Conservation (phyloP, 1,140 invertebrate species). For the Cyphomyrmex costatus region DNA sequence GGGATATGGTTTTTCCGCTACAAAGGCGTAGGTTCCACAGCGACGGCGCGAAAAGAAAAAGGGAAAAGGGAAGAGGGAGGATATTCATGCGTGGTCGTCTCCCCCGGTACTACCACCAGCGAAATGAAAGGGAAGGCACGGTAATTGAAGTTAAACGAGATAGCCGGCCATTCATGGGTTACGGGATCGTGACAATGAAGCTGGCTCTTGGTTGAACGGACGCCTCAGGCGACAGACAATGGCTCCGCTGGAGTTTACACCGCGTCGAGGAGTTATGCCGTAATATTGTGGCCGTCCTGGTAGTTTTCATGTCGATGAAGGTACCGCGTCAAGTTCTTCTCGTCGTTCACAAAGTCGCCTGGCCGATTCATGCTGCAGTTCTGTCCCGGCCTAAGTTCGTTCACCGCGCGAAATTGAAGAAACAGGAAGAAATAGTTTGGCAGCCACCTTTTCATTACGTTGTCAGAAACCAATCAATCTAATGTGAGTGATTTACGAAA, state of each 20-base stretch:
- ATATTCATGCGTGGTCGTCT: slow-evolving; percentile 49
- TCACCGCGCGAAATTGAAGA: background rate
- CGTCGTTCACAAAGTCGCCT: slow-evolving; percentile 60
- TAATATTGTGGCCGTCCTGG: slow-evolving; percentile 61
- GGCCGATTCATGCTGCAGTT: slow-evolving; percentile 44
- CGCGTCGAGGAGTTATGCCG: slow-evolving; percentile 68
- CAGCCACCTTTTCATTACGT: background rate
- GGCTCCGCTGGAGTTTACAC: slow-evolving; percentile 80
- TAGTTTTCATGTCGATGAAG: slow-evolving; percentile 62
- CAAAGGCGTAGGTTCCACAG: slow-evolving; percentile 67
- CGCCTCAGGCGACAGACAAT: slow-evolving; percentile 80
- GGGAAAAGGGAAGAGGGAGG: slow-evolving; percentile 46
- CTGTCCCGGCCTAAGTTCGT: background rate
- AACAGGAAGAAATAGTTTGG: background rate
- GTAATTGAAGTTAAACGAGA: slow-evolving; percentile 84
- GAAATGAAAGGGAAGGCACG: slow-evolving; percentile 75
- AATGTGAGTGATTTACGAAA: background rate
- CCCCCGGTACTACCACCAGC: slow-evolving; percentile 42
- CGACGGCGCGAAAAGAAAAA: slow-evolving; percentile 63
- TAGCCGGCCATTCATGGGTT: slow-evolving; percentile 80
- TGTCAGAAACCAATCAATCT: background rate
- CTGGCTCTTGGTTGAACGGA: slow-evolving; percentile 74
- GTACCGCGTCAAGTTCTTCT: slow-evolving; percentile 26
- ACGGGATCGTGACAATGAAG: slow-evolving; percentile 80
- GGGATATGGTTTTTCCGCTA: slow-evolving; percentile 76